Evolutionary conservation across 2,797 vertebrate genomes (phyloP), one percentile per base, ranked within the genome.

Genomic region (Arrhamphus sclerolepis): DNA sequence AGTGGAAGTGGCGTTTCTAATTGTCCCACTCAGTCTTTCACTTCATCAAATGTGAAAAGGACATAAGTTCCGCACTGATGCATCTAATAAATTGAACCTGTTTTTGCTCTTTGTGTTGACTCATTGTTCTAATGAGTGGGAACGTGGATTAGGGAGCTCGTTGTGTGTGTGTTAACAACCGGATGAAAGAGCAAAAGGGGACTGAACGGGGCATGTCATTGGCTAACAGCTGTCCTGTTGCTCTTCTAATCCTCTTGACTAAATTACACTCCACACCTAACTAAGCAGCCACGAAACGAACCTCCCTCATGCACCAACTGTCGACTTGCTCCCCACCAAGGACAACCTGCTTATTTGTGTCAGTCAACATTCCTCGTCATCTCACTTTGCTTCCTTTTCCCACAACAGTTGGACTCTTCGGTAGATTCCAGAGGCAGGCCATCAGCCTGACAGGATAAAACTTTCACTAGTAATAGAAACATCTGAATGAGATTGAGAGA

Each of bases 201-300:
- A 77, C 67, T 62, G 81, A 86, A 80, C 56, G 62, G 68, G 75
- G 82, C 79, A 89, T 84, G 89, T 89, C 85, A 89, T 88, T 90
- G 84, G 83, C 82, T 70, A 88, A 90, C 90, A 91, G 89, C 90
- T 91, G 91, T 88, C 87, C 89, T 82, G 84, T 90, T 83, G 86
- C 85, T 88, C 87, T 48, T 77, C 86, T 91, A 89, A 91, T 91
- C 89, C 91, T 87, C 85, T 88, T 87, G 86, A 89, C 90, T 89
- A 89, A 91, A 91, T 91, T 92, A 91, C 89, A 88, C 87, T 89
- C 84, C 88, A 85, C 88, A 91, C 87, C 90, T 89, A 91, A 89
- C 87, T 86, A 89, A 88, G 88, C 86, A 83, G 76, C 87, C 83
- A 81, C 70, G 58, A 56, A 89, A 48, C 83, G 78, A 89, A 79